These are phyloP conservation scores for Pseudochromis fuscus DNA, from an alignment of 2,797 vertebrate genomes.

Conservation along the genomic window DNA sequence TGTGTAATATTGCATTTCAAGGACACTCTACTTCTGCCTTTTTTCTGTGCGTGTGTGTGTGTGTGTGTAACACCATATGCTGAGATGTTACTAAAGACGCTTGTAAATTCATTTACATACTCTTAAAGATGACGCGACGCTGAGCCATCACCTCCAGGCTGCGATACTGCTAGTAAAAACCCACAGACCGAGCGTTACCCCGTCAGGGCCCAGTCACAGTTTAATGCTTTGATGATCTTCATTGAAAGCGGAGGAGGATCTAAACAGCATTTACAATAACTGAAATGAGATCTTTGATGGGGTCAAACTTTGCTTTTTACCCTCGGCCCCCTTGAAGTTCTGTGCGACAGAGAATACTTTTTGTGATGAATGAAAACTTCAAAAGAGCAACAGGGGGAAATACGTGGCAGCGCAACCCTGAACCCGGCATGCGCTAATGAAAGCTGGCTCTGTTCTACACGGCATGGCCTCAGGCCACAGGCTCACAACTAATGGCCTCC, in stretches of 20 bases:
- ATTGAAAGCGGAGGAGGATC: constrained; percentile 52
- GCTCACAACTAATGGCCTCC: constrained; percentile 68
- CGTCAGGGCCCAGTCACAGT: constrained; percentile 48
- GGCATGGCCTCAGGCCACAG: constrained; percentile 60
- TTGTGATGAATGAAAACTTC: constrained; percentile 69
- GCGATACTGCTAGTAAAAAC: constrained; percentile 64
- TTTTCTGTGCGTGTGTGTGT: too few relatives aligned
- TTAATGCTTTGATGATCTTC: constrained; percentile 63
- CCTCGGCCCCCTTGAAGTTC: constrained; percentile 57
- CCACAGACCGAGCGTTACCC: constrained; percentile 47
- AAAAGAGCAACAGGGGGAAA: constrained; percentile 64
- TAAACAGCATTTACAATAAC: constrained; percentile 49
- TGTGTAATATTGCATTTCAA: constrained; percentile 38
- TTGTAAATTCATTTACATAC: constrained; percentile 63
- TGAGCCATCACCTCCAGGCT: constrained; percentile 56
- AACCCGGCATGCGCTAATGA: constrained; percentile 63
- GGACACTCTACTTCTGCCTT: constrained; percentile 21
- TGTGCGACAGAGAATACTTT: constrained; percentile 48
- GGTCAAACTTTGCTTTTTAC: constrained; percentile 59
- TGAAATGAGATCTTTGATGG: constrained; percentile 46
- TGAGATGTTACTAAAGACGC: constrained; percentile 49
- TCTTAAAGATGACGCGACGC: constrained; percentile 49
- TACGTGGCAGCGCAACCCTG: constrained; percentile 42
- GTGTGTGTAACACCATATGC: constrained; percentile 47
- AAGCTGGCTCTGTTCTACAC: constrained; percentile 58